Conservation (phyloP, 2,797 vertebrate species). For the Atherinosoma microstoma region DNA sequence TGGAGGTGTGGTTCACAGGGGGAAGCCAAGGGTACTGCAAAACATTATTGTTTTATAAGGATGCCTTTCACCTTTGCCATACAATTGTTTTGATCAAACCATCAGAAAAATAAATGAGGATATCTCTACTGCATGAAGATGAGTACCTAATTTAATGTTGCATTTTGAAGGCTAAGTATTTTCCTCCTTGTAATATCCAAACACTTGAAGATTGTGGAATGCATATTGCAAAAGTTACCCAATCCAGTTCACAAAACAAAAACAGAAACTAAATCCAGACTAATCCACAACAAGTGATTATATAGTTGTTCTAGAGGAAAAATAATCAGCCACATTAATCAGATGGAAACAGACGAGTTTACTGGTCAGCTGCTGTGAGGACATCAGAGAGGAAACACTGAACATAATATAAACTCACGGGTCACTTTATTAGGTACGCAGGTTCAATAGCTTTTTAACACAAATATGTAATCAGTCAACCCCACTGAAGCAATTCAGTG, state of each 20-base stretch:
- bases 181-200: not conserved
- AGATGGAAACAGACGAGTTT: too few species aligned
- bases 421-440: not conserved
- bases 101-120: not conserved
- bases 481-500: not conserved
- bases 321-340: too few species aligned
- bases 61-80: too few species aligned
- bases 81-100: not conserved
- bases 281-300: not conserved
- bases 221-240: not conserved
- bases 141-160: not conserved
- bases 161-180: too few species aligned
- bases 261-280: not conserved
- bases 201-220: not conserved
- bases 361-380: too few species aligned
- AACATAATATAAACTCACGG: not conserved
- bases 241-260: not conserved
- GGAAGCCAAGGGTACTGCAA: slow-evolving; percentile 19
- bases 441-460: not conserved
- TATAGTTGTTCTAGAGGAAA: too few species aligned
- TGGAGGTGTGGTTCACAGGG: slow-evolving; percentile 3
- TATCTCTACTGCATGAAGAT: too few species aligned
- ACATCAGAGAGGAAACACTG: too few species aligned
- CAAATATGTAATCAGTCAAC: not conserved
- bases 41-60: not conserved